Conservation (phyloP, 2,888 invertebrate genomes). For the Eristalinus sepulchralis region DNA sequence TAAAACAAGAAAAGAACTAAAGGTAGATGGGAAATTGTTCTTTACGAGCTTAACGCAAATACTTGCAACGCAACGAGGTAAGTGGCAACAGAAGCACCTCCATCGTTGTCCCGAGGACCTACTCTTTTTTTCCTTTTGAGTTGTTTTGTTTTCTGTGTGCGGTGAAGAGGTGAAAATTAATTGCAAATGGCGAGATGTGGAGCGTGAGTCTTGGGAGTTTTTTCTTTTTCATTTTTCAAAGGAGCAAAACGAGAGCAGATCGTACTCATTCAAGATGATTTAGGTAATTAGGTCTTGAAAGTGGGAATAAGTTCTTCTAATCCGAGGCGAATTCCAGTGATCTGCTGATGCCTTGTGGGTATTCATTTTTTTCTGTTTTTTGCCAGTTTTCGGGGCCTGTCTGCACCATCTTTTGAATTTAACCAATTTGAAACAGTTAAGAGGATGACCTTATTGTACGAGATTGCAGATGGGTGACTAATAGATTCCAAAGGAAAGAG, state of each 20-base stretch:
- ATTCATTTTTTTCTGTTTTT: not conserved
- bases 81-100: constrained; percentile 45
- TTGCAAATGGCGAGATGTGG: constrained; percentile 15
- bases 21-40: constrained; percentile 59
- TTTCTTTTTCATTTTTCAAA: no score
- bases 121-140: not conserved
- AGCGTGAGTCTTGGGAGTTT: not conserved
- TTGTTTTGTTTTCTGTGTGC: not conserved
- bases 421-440: not conserved
- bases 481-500: no score
- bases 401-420: not conserved
- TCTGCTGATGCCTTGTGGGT: not conserved
- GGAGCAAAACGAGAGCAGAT: not conserved
- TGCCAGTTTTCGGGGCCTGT: not conserved
- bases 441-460: not conserved
- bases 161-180: constrained; percentile 38
- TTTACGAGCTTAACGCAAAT: constrained; percentile 59
- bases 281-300: constrained; percentile 9
- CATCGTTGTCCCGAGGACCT: not conserved
- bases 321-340: not conserved
- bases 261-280: constrained; percentile 16
- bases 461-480: no score
- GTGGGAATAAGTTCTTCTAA: not conserved
- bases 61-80: constrained; percentile 36
- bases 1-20: constrained; percentile 31